These are phyloP conservation scores for Holothuria glaberrima DNA, from an alignment of 35 echinoderm and acorn worm species.

Conservation along the genomic window DNA sequence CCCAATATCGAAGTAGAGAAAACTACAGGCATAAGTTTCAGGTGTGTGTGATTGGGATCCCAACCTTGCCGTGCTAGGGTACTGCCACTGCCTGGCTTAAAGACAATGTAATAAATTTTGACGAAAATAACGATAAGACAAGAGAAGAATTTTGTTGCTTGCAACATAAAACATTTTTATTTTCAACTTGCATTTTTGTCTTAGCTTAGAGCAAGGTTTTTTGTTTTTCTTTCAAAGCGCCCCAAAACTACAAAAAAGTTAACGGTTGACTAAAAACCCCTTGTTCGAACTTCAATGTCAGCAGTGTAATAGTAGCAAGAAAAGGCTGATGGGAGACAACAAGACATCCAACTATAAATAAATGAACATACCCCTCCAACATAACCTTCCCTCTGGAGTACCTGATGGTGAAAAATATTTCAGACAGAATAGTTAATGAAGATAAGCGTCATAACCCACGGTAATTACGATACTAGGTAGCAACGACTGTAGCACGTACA, in stretches of 20 bases:
- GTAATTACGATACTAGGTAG: no score
- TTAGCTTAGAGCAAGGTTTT: conserved; percentile 49
- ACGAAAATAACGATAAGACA: background rate
- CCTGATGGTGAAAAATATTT: no score
- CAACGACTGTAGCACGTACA: no score
- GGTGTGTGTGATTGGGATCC: no score
- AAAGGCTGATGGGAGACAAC: conserved; percentile 20
- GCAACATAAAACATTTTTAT: conserved; percentile 62
- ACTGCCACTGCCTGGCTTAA: no score
- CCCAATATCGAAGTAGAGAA: no score
- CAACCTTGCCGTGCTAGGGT: no score
- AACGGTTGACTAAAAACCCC: conserved; percentile 38
- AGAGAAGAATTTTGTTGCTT: conserved; percentile 2
- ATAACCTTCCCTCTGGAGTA: no score
- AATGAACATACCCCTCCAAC: background rate
- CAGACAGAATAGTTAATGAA: no score
- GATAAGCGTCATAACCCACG: no score
- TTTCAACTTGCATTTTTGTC: conserved; percentile 55
- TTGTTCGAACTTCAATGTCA: background rate
- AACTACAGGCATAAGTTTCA: no score
- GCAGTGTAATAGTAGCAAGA: conserved; percentile 13
- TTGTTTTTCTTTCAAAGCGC: conserved; percentile 31
- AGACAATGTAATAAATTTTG: background rate
- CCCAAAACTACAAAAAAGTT: conserved; percentile 51
- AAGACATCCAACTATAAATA: background rate